Conservation (phyloP, 2,888 invertebrate genomes). For the Nephrotoma guestfalica region DNA sequence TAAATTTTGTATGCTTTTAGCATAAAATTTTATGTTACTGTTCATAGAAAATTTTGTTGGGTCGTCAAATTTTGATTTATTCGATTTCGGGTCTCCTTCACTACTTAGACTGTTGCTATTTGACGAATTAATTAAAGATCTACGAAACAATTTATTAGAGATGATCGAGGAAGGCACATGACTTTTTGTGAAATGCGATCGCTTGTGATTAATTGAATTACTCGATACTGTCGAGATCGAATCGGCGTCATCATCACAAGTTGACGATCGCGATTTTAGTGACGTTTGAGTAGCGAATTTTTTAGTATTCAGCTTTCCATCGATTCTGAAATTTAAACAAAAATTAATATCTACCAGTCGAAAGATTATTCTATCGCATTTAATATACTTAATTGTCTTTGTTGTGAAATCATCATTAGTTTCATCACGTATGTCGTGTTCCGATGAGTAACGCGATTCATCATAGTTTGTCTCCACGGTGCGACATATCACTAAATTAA, state of each 20-base stretch:
- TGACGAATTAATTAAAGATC: conserved; percentile 3
- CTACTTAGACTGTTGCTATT: background rate
- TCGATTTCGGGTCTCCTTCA: too few relatives aligned
- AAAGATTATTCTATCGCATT: background rate
- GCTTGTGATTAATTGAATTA: background rate
- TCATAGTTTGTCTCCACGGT: conserved; percentile 26
- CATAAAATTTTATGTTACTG: background rate
- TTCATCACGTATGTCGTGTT: conserved; percentile 10
- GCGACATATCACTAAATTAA: conserved; percentile 22
- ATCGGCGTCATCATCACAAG: background rate
- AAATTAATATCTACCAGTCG: background rate
- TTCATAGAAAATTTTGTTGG: background rate
- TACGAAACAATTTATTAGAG: conserved; percentile 6
- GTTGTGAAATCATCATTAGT: conserved; percentile 1
- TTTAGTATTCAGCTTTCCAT: conserved; percentile 9
- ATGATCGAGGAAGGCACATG: conserved; percentile 1
- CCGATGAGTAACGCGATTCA: conserved; percentile 51
- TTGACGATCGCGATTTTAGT: background rate
- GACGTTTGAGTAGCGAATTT: background rate
- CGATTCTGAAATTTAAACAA: conserved; percentile 2
- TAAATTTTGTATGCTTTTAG: conserved; percentile 7
- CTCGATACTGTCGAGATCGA: background rate
- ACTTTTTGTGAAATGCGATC: conserved; percentile 5
- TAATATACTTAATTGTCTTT: conserved; percentile 1
- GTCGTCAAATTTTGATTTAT: background rate